phyloP scores from a whole-genome alignment of 2,797 vertebrate genomes.

The Galaxias olidus region DNA sequence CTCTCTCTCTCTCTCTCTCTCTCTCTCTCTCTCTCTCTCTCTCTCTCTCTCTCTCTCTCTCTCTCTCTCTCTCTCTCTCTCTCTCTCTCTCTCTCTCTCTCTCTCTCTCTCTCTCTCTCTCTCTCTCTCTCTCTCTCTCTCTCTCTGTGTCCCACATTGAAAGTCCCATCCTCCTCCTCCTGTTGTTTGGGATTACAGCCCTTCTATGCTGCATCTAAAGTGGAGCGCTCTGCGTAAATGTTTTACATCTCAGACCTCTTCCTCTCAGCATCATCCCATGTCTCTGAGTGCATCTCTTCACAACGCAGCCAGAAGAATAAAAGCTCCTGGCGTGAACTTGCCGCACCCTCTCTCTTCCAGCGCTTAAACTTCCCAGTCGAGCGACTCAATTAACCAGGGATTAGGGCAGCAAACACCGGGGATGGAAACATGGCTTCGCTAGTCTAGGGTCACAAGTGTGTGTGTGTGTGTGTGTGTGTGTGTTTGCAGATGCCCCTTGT shows the following conservation, averaged over 20 bases:
- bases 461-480: constrained; percentile 5
- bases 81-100: too few relatives aligned
- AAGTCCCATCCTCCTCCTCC: too few relatives aligned
- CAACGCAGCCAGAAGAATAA: constrained; percentile 24
- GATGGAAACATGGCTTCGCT: constrained; percentile 3
- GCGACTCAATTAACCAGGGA: constrained; percentile 28
- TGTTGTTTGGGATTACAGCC: constrained; percentile 31
- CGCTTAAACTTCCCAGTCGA: constrained; percentile 15
- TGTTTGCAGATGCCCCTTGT: constrained; percentile 30
- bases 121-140: too few relatives aligned
- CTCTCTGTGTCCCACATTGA: background rate
- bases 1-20: too few relatives aligned
- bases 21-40: too few relatives aligned
- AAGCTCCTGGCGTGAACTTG: constrained; percentile 18
- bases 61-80: too few relatives aligned
- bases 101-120: too few relatives aligned
- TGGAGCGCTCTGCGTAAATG: constrained; percentile 35
- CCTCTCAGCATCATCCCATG: constrained; percentile 23
- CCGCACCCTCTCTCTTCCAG: constrained; percentile 8
- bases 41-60: too few relatives aligned
- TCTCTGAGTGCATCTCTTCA: constrained; percentile 26
- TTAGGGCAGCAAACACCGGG: constrained; percentile 8
- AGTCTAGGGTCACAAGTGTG: background rate
- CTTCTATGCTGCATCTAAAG: constrained; percentile 25
- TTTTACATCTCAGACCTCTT: constrained; percentile 22